Base-by-base conservation (phyloP, 2,113 vertebrate genomes). In the Papio anubis region DNA sequence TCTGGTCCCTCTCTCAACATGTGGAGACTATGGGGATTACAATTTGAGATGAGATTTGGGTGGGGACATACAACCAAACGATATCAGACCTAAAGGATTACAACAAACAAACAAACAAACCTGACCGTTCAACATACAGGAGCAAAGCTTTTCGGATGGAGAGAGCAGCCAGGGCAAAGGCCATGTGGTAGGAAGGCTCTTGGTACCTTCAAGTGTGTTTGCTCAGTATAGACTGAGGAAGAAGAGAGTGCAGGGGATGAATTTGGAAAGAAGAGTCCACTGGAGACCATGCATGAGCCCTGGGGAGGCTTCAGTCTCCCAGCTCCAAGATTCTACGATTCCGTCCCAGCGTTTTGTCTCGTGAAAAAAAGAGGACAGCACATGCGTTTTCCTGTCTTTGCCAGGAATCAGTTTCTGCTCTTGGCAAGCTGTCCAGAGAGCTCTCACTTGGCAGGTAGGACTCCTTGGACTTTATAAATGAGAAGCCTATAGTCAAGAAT, bases 391-490 rank as follows among this genome's bases (percentile, higher is more conserved):
- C 3, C 1, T 80, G 72, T 30, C 78, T 90, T 88, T 72, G 5
- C 64, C 3, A 78, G 81, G 32, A 61, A 83, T 9, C 25, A 16
- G 40, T 2, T 11, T 14, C 18, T 72, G 13, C 2, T 97, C 38
- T 75, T 93, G 81, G 70, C 3, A 96, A 90, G 45, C 81, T 88
- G 70, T 48, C n/a, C 16, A 76, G 27, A 61, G 57, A 75, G 13
- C 32, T 59, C 64, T 93, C 50, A 59, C 27, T 73, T 93, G 85
- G 80, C 92, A 88, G 61, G 45, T 30, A 18, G 82, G 48, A 25
- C 38, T 83, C 87, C 87, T 61, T 12, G 10, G 6, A 27, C 68
- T 97, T 97, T 94, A 89, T 70, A 93, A 43, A 90, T 38, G 23
- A 75, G n/a, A 55, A 96, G 72, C 83, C 61, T 55, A 4, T 55